Conservation (phyloP, 2,113 vertebrate species). For the Okapia johnstoni region DNA sequence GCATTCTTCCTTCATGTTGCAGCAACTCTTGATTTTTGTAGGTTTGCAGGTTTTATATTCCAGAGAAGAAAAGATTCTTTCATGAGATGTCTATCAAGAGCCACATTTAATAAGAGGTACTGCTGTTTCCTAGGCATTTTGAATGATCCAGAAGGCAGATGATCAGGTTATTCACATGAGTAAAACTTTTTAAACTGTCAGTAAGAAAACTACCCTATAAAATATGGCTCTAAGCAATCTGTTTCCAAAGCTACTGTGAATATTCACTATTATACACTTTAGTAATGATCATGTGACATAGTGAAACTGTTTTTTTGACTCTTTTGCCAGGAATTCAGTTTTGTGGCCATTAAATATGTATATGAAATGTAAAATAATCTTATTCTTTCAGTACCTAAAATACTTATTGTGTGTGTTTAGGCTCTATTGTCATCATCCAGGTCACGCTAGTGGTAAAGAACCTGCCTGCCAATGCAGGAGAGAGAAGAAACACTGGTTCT, state of each 20-base stretch:
- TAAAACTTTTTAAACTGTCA: not conserved
- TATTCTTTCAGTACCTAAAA: not conserved
- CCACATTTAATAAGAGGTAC: not conserved
- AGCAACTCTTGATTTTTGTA: not conserved
- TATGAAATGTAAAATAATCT: not conserved
- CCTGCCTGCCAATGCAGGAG: not conserved
- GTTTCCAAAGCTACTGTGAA: not conserved
- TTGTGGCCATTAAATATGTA: not conserved
- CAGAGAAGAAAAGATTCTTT: not conserved
- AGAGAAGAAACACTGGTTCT: not conserved
- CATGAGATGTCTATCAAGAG: not conserved
- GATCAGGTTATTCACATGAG: not conserved
- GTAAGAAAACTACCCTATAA: not conserved
- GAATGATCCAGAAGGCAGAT: not conserved
- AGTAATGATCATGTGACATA: not conserved
- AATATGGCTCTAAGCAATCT: not conserved
- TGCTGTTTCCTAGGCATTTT: not conserved
- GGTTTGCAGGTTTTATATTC: not conserved
- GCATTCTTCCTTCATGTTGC: not conserved
- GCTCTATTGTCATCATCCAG: not conserved
- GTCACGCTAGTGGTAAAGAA: rapidly evolving
- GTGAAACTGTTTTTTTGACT: not conserved
- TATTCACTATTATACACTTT: not conserved
- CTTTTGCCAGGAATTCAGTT: not conserved
- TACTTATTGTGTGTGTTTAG: not conserved